phyloP scores from a whole-genome alignment of 2,113 vertebrate genomes.

The Triplophysa rosa region DNA sequence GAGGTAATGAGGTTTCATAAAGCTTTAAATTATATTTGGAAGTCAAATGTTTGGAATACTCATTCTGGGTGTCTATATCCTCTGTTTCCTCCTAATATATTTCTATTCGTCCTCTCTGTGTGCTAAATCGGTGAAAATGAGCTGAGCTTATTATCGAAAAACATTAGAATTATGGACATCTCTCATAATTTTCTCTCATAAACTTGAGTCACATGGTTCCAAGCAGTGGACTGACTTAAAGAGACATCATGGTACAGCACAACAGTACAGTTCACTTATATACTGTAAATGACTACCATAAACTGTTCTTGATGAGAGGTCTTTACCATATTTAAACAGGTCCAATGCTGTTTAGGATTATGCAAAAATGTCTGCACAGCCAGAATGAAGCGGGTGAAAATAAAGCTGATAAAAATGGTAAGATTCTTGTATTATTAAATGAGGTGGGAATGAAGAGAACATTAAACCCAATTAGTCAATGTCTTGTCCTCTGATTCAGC shows the following conservation, averaged over 20 bases:
- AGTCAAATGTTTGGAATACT: constrained; percentile 31
- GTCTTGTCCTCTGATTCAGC: constrained; percentile 17
- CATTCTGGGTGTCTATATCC: constrained; percentile 7
- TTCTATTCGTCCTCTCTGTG: background rate
- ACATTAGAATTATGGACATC: background rate
- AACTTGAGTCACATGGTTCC: no score
- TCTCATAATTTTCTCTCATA: background rate
- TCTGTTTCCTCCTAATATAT: constrained; percentile 15
- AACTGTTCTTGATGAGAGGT: no score
- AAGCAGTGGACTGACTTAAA: no score
- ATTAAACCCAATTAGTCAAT: constrained; percentile 34
- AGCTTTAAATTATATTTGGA: constrained; percentile 36
- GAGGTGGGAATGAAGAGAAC: constrained; percentile 10
- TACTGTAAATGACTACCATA: no score
- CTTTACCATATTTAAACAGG: no score
- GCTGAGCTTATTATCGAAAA: background rate
- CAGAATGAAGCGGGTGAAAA: background rate
- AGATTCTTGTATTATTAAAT: constrained; percentile 7
- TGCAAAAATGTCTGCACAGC: background rate
- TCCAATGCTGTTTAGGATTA: background rate
- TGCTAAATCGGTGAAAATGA: background rate
- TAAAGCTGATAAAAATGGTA: background rate
- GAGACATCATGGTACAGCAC: no score
- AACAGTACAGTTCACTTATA: no score
- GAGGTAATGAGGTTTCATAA: constrained; percentile 35